Conservation (phyloP, 2,888 invertebrate species). For the Patella depressa region DNA sequence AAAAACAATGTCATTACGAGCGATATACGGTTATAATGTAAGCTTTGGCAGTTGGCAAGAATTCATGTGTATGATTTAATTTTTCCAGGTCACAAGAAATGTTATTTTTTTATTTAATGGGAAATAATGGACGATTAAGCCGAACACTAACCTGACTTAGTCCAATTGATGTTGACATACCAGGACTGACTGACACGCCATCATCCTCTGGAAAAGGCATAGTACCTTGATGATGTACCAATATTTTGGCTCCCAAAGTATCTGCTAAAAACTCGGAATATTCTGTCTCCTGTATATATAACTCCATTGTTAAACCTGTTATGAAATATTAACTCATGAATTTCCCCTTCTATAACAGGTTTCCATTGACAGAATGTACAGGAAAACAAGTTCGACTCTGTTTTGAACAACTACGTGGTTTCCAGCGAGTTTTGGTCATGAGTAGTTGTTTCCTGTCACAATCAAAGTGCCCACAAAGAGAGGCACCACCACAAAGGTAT, state of each 20-base stretch:
- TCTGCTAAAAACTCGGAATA: conserved; percentile 62
- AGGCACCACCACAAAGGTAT: background rate
- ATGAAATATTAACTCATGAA: too few relatives aligned
- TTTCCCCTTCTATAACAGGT: too few relatives aligned
- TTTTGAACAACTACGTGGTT: background rate
- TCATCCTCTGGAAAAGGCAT: conserved; percentile 65
- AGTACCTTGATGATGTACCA: conserved; percentile 61
- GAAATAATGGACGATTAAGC: too few relatives aligned
- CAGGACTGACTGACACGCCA: conserved; percentile 58
- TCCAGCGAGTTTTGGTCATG: too few relatives aligned
- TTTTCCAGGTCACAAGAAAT: too few relatives aligned
- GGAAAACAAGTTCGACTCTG: background rate
- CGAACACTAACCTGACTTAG: conserved; percentile 52
- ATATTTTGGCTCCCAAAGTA: conserved; percentile 68
- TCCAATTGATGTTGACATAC: conserved; percentile 57
- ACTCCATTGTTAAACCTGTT: conserved; percentile 54
- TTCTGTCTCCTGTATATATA: conserved; percentile 60
- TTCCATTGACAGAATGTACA: too few relatives aligned
- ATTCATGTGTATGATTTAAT: too few relatives aligned
- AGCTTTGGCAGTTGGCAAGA: too few relatives aligned
- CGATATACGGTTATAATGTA: too few relatives aligned
- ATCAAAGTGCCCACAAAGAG: background rate
- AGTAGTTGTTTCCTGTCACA: background rate
- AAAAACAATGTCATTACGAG: too few relatives aligned
- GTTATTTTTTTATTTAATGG: too few relatives aligned